Conservation (phyloP, 2,797 vertebrate genomes). For the Epinephelus awoara region DNA sequence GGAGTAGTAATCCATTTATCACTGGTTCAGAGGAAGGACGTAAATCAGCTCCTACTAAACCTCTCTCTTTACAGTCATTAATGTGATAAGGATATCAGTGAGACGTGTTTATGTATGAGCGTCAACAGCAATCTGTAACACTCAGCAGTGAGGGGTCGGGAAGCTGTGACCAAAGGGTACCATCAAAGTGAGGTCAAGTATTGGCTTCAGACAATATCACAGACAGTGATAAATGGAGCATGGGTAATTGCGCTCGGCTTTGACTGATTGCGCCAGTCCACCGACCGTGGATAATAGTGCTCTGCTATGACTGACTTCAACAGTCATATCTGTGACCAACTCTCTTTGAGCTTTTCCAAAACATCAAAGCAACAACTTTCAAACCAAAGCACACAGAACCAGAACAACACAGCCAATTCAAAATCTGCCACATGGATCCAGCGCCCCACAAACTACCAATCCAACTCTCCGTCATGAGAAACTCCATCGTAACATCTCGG, state of each 20-base stretch:
- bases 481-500: slow-evolving; percentile 1
- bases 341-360: slow-evolving; percentile 25
- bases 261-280: slow-evolving; percentile 59
- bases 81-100: not conserved
- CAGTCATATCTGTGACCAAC: slow-evolving; percentile 39
- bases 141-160: slow-evolving; percentile 7
- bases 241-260: slow-evolving; percentile 58
- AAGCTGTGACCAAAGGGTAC: slow-evolving; percentile 25
- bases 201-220: slow-evolving; percentile 59
- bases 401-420: slow-evolving; percentile 9
- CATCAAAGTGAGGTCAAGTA: slow-evolving; percentile 57
- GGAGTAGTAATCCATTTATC: slow-evolving; percentile 45
- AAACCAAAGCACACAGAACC: not conserved
- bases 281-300: slow-evolving; percentile 53
- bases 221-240: slow-evolving; percentile 73
- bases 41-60: slow-evolving; percentile 14
- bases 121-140: slow-evolving; percentile 9
- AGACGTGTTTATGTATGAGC: not conserved
- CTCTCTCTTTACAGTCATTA: not conserved
- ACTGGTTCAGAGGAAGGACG: slow-evolving; percentile 21
- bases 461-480: not conserved
- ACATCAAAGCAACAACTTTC: slow-evolving; percentile 3
- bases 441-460: not conserved
- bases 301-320: slow-evolving; percentile 36
- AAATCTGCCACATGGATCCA: slow-evolving; percentile 2